A percentile compares a stretch with the other conserved stretches of the same genome.
Conservation (phyloP, 1,140 invertebrate species). For the Melipona quadrifasciata region DNA sequence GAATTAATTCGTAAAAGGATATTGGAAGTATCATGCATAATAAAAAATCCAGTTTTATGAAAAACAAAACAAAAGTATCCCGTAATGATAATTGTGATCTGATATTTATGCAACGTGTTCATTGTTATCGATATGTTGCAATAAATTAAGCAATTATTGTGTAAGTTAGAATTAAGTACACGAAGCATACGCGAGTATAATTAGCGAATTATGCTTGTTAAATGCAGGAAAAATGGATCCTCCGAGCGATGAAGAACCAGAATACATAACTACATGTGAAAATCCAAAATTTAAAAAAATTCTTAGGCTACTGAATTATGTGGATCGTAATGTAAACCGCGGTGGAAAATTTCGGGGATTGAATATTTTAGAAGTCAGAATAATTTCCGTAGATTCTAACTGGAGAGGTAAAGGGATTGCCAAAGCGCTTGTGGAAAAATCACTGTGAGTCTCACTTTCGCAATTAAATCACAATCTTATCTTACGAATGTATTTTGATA, state of each 20-base stretch:
- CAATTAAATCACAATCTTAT: background rate
- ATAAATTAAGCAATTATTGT: background rate
- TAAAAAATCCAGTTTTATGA: too few species aligned
- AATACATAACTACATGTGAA: slow-evolving; percentile 78
- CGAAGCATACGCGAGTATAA: background rate
- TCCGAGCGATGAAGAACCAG: slow-evolving; percentile 74
- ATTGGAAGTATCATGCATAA: too few species aligned
- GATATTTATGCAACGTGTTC: background rate
- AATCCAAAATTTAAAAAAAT: slow-evolving; percentile 86
- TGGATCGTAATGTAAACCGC: slow-evolving; percentile 83
- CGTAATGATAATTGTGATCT: background rate
- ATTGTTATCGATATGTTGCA: background rate
- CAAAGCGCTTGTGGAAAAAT: slow-evolving; percentile 84
- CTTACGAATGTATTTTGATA: background rate
- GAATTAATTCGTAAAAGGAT: too few species aligned
- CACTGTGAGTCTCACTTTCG: slow-evolving; percentile 81
- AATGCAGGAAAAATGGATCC: slow-evolving; percentile 61
- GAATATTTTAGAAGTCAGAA: slow-evolving; percentile 84
- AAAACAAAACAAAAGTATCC: too few species aligned
- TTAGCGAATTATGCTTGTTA: background rate
- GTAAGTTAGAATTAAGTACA: background rate
- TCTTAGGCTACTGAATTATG: slow-evolving; percentile 83
- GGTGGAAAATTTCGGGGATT: slow-evolving; percentile 83
- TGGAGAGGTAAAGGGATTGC: slow-evolving; percentile 87
- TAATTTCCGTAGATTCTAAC: slow-evolving; percentile 85